These are phyloP conservation scores for Mola mola DNA, from an alignment of 2,113 vertebrate species.

Conservation along the genomic window DNA sequence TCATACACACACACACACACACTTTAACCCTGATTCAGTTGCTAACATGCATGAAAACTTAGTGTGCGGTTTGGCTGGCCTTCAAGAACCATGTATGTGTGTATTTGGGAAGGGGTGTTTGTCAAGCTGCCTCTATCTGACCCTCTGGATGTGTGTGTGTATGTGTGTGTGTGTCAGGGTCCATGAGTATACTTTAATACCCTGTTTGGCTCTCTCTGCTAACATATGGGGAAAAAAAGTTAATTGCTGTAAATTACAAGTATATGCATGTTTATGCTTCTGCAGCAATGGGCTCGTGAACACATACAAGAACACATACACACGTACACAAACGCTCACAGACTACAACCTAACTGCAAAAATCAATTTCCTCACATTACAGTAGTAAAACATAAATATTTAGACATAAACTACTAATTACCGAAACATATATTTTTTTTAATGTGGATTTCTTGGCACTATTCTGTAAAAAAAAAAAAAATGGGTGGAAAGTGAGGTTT, in stretches of 20 bases:
- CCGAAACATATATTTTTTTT: too few relatives aligned
- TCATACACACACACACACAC: constrained; percentile 23
- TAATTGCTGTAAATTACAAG: constrained; percentile 49
- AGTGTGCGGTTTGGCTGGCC: constrained; percentile 77
- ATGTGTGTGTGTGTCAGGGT: constrained; percentile 29
- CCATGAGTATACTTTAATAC: constrained; percentile 53
- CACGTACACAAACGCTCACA: accelerated
- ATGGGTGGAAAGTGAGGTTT: too few relatives aligned
- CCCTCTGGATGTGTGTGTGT: constrained; percentile 22
- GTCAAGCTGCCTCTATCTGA: constrained; percentile 38
- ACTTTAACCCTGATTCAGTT: constrained; percentile 56
- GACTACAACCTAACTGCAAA: neutral
- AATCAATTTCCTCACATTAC: neutral
- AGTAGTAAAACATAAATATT: too few relatives aligned
- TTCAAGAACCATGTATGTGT: constrained; percentile 66
- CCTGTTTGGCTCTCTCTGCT: constrained; percentile 52
- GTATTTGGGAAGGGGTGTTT: constrained; percentile 51
- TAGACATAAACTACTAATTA: too few relatives aligned
- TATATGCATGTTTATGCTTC: constrained; percentile 51
- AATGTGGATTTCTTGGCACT: too few relatives aligned
- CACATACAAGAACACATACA: constrained; percentile 1
- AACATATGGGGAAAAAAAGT: constrained; percentile 58
- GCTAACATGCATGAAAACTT: constrained; percentile 46
- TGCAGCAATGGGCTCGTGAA: constrained; percentile 32
- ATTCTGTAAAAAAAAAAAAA: too few relatives aligned